Evolutionary conservation across 2,888 invertebrate species (phyloP).

Genomic region (Acrobasis consociella): DNA sequence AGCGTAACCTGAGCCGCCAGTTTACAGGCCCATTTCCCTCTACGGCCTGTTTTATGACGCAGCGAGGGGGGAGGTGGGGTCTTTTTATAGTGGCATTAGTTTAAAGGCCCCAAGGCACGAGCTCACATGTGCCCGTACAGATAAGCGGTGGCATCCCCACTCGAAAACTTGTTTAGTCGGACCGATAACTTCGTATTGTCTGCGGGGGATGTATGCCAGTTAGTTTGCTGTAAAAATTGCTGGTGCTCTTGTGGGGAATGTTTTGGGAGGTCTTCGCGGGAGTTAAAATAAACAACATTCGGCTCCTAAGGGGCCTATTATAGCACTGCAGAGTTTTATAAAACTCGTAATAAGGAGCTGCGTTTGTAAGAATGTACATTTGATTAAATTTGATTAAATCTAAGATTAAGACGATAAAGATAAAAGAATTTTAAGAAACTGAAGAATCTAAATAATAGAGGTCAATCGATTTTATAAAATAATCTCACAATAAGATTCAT

Average conservation of each 20-base stretch:
- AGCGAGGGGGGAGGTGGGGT: slow-evolving; percentile 53
- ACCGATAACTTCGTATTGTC: slow-evolving; percentile 75
- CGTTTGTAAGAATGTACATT: neutral
- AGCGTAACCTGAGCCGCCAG: slow-evolving; percentile 54
- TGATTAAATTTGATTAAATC: neutral
- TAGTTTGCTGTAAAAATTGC: slow-evolving; percentile 45
- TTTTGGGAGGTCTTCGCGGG: slow-evolving; percentile 13
- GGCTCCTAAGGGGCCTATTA: slow-evolving; percentile 6
- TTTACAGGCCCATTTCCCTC: slow-evolving; percentile 68
- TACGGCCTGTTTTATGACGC: slow-evolving; percentile 65
- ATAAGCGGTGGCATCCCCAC: slow-evolving; percentile 78
- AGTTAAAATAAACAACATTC: slow-evolving; percentile 4
- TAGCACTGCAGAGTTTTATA: neutral
- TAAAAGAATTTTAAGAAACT: no score
- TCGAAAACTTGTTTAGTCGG: slow-evolving; percentile 77
- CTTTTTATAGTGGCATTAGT: slow-evolving; percentile 65
- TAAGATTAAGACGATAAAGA: neutral
- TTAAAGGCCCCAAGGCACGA: slow-evolving; percentile 73
- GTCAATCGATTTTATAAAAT: no score
- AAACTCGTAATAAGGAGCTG: neutral
- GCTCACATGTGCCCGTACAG: slow-evolving; percentile 76
- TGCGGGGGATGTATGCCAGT: slow-evolving; percentile 58
- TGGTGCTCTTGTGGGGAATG: slow-evolving; percentile 20
- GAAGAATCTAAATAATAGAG: no score
- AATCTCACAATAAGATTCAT: no score